Evolutionary conservation across 2,797 vertebrate genomes (phyloP), one percentile per base, ranked within the genome.

Genomic region (Characodon lateralis): DNA sequence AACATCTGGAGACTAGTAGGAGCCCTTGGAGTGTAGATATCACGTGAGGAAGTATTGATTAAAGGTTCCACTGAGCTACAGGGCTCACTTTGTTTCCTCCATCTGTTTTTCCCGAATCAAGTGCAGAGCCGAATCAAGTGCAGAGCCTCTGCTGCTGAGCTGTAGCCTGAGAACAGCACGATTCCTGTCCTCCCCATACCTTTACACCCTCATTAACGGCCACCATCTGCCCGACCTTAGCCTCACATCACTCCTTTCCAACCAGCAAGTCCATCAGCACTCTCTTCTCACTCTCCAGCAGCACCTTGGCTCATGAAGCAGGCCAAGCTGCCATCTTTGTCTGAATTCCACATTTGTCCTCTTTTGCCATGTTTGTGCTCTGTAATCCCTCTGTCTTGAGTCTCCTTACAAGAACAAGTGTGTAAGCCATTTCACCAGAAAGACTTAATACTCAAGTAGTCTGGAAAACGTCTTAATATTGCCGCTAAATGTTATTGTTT

Each of bases 191-290:
- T 87, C 86, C 80, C 80, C 71, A 72, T 82, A 92, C 88, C 89
- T 90, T 89, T 80, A 88, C 86, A 88, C 91, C 89, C 93, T 96
- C 93, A 95, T 96, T 95, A 95, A 92, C 84, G 63, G 86, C 87
- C 88, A 86, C 95, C 95, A 95, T 95, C 95, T 95, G 95, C 87
- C 92, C 78, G 77, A 88, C 90, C 86, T 91, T 72, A 91, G 85
- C 90, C 89, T 89, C 89, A 86, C 88, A 88, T 93, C 89, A 73
- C 83, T 88, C 79, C 84, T 72, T 72, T 89, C 80, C 87, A 87
- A 82, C 81, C 75, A 72, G 83, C 81, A 73, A 80, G 68, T 87
- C 83, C 87, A 83, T 88, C 87, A 87, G 83, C 87, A 73, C 85
- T 85, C 80, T 77, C 78, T 83, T 89, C 84, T 89, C 85, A 79